These are phyloP conservation scores for Oreochromis niloticus DNA, from an alignment of 2,113 vertebrate genomes.

Conservation along the genomic window DNA sequence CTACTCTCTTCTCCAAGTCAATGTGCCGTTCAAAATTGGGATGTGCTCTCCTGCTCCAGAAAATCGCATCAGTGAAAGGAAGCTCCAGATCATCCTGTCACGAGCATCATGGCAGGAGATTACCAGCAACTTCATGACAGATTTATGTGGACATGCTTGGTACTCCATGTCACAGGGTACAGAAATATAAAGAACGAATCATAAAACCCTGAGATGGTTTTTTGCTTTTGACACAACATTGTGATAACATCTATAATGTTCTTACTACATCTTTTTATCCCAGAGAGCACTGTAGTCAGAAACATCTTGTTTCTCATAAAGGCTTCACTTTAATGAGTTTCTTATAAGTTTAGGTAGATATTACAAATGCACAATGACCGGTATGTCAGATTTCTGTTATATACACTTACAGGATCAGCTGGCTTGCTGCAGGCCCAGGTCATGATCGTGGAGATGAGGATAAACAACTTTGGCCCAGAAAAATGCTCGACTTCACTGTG, in stretches of 20 bases:
- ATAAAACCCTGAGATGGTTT: background rate
- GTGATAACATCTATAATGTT: background rate
- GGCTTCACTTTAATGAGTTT: background rate
- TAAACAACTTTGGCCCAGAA: slow-evolving; percentile 78
- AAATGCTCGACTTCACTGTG: slow-evolving; percentile 71
- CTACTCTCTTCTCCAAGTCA: slow-evolving; percentile 81
- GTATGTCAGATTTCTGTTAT: background rate
- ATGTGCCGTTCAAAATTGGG: slow-evolving; percentile 79
- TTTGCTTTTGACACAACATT: background rate
- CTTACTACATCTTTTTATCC: background rate
- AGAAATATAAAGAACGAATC: background rate
- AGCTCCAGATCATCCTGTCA: slow-evolving; percentile 76
- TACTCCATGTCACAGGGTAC: background rate
- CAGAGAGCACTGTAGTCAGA: background rate
- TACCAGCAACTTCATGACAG: background rate
- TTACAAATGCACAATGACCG: background rate
- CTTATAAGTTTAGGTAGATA: background rate
- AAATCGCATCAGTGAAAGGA: slow-evolving; percentile 83
- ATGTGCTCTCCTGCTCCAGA: slow-evolving; percentile 81
- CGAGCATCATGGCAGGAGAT: background rate
- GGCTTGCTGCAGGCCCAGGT: slow-evolving; percentile 84
- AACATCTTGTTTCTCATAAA: background rate
- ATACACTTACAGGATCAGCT: slow-evolving; percentile 76
- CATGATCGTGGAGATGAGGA: slow-evolving; percentile 90
- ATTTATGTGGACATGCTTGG: background rate